Evolutionary conservation across 2,888 invertebrate species (phyloP).

Genomic region (Carabus problematicus): DNA sequence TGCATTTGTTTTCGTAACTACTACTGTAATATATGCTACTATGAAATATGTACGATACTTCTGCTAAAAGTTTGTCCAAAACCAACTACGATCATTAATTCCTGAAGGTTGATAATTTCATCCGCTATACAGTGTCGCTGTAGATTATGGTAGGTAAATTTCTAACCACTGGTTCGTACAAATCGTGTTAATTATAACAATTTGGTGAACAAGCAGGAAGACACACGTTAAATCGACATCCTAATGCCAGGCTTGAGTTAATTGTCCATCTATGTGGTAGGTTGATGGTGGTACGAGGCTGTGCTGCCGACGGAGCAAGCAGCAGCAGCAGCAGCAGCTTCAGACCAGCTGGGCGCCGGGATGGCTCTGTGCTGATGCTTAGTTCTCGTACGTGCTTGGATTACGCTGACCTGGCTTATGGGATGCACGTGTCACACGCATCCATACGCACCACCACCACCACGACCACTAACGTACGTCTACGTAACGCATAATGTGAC

Average conservation of each 20-base stretch:
- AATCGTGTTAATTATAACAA: slow-evolving; percentile 16
- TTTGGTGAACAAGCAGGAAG: slow-evolving; percentile 10
- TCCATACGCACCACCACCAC: neutral
- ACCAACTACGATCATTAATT: no score
- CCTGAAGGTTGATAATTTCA: no score
- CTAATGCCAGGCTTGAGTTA: slow-evolving; percentile 8
- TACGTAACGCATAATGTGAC: no score
- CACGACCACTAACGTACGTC: neutral
- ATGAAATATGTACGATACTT: no score
- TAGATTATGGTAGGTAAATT: no score
- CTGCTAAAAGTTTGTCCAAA: no score
- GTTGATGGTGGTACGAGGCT: slow-evolving; percentile 8
- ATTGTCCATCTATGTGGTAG: slow-evolving; percentile 3
- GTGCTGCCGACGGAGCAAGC: neutral
- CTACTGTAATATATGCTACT: no score
- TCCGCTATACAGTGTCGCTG: no score
- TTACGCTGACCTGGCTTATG: slow-evolving; percentile 17
- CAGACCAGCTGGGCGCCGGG: no score
- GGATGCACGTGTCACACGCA: slow-evolving; percentile 9
- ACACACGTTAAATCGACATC: slow-evolving; percentile 7
- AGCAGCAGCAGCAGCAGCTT: no score
- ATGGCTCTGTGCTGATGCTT: neutral
- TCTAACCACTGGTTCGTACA: neutral
- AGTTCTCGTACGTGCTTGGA: slow-evolving; percentile 12
- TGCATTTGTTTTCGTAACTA: no score